Evolutionary conservation across 2,113 vertebrate species (phyloP), one percentile per base, ranked within the genome.

Genomic region (Podarcis muralis): DNA sequence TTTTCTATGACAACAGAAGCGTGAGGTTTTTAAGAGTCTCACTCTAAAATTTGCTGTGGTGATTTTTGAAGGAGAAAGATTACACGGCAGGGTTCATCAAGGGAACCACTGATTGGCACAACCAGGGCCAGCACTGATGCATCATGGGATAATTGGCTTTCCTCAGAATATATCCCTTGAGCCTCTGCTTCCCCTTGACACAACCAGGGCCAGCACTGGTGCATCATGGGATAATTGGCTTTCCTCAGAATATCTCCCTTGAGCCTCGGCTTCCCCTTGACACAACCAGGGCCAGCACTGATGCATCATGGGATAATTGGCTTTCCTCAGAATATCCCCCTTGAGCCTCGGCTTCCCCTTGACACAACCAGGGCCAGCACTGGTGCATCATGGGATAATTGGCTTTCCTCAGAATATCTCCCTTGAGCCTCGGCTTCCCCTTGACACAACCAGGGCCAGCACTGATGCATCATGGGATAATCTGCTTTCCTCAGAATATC

Each of bases 401-500:
- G 0, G 11, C 48, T 12, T 3, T 53, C 48, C 48, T 53, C 48
- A 53, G 48, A 48, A 48, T 48, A 48, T 48, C 43, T 48, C 43
- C 43, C 8, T 48, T 48, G 43, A 48, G 43, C 43, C 35, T 76
- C 18, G 12, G 6, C 35, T 40, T 76, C 57, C 57, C 11, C 53
- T 35, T 32, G 57, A 23, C 57, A 37, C n/a, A 65, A 23, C 57
- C n/a, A 13, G 35, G 57, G 59, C 32, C 57, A 65, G 11, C 8
- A 6, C 80, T 65, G 59, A 37, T 35, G 80, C 80, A 81, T 81
- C 32, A 81, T 81, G 80, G 53, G 79, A 81, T 59, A 81, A 9
- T 1, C 2, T 0, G 69, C 5, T 32, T 2, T n/a, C 69, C 25
- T 30, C 8, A 6, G 23, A 71, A 12, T 9, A 71, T 9, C 8